Percentiles rank a stretch among this genome's conserved stretches.
phyloP scores from a whole-genome alignment of 2,113 vertebrate species.

The Indri indri region DNA sequence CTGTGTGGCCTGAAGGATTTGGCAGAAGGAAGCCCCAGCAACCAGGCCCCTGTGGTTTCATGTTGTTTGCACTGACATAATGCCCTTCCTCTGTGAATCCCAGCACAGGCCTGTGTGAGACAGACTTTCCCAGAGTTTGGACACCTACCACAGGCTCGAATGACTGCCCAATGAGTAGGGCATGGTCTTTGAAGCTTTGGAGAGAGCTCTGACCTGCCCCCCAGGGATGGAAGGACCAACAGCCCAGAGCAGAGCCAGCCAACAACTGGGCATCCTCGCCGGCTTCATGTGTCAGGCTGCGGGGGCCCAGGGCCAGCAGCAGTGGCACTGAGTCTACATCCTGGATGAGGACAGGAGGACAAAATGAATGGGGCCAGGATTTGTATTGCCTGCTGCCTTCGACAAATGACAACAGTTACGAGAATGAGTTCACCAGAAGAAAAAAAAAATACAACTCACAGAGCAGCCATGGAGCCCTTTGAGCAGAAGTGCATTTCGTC shows the following conservation, averaged over 20 bases:
- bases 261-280: neutral
- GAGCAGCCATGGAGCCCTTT: constrained; percentile 10
- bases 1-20: constrained; percentile 73
- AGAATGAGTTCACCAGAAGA: constrained; percentile 62
- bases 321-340: neutral
- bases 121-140: neutral
- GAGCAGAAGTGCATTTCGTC: neutral
- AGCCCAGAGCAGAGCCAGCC: neutral
- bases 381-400: constrained; percentile 31
- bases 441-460: constrained; percentile 55
- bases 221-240: neutral
- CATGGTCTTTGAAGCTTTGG: neutral
- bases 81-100: neutral
- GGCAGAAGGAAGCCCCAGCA: constrained; percentile 76
- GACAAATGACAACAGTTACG: constrained; percentile 43
- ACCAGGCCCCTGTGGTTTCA: constrained; percentile 70
- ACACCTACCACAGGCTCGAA: neutral
- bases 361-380: neutral
- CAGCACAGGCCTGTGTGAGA: neutral
- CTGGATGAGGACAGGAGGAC: neutral
- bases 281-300: neutral
- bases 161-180: neutral
- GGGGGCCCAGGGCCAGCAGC: neutral
- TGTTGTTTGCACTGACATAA: constrained; percentile 22
- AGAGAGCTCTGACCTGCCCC: neutral